phyloP scores from a whole-genome alignment of 2,113 vertebrate genomes.

The Eudyptes chrysolophus region DNA sequence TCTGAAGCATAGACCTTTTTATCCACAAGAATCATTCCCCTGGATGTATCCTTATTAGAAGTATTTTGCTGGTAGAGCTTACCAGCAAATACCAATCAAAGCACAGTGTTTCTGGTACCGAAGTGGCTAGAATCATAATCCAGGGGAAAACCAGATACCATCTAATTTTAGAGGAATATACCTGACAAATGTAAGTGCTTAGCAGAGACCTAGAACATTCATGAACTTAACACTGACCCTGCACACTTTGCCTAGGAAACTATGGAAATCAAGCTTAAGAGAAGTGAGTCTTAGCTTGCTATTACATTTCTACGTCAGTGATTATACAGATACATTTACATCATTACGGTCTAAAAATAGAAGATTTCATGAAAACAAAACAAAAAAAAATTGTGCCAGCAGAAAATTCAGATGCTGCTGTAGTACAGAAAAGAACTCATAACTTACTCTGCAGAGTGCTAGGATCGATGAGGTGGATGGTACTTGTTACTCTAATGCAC shows the following conservation, averaged over 20 bases:
- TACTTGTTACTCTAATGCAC: slow-evolving; percentile 89
- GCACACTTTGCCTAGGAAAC: not conserved
- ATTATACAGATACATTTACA: not conserved
- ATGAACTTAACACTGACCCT: not conserved
- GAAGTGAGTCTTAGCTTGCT: accelerated
- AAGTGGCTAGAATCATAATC: not conserved
- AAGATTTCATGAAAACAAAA: not conserved
- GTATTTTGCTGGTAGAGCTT: not conserved
- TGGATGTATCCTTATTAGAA: not conserved
- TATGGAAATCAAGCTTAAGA: not conserved
- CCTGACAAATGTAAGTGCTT: not conserved
- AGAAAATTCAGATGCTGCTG: not conserved
- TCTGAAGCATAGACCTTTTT: not conserved
- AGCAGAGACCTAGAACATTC: not conserved
- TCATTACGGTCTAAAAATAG: not conserved
- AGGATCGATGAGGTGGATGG: slow-evolving; percentile 94
- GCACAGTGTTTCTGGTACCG: not conserved
- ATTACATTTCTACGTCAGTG: accelerated
- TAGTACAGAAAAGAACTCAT: not conserved
- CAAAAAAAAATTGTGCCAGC: not conserved
- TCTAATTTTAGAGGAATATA: not conserved
- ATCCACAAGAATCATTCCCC: not conserved
- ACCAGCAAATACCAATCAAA: not conserved
- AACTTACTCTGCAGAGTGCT: slow-evolving; percentile 91
- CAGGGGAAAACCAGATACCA: not conserved